Evolutionary conservation across 1,140 invertebrate species (phyloP).

Genomic region (Aradophagus sp.): DNA sequence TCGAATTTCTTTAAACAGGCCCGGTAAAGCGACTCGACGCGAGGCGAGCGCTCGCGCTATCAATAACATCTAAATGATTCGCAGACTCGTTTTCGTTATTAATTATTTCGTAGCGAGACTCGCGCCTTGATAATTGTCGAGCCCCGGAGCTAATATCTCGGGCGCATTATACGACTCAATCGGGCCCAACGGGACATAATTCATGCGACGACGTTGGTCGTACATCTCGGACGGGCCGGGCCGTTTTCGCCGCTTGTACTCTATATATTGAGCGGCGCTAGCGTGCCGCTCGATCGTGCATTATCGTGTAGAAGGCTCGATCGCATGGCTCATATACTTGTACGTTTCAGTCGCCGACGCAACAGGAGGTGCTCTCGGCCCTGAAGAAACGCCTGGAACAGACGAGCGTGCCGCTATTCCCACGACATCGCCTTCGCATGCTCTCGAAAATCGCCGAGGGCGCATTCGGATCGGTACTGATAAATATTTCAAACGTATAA

Average conservation of each 20-base stretch:
- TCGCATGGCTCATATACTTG: slow-evolving; percentile 56
- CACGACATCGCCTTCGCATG: slow-evolving; percentile 88
- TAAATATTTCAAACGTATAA: slow-evolving; percentile 50
- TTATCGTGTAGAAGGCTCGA: slow-evolving; percentile 59
- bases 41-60: slow-evolving; percentile 14
- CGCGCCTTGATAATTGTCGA: slow-evolving; percentile 58
- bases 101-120: slow-evolving; percentile 54
- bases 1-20: slow-evolving; percentile 25
- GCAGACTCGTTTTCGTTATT: slow-evolving; percentile 42
- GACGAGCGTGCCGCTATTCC: slow-evolving; percentile 85
- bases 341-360: slow-evolving; percentile 80
- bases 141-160: slow-evolving; percentile 41
- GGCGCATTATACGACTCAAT: slow-evolving; percentile 54
- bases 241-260: slow-evolving; percentile 46
- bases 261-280: slow-evolving; percentile 46
- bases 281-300: slow-evolving; percentile 68
- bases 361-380: slow-evolving; percentile 82
- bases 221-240: slow-evolving; percentile 41
- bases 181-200: slow-evolving; percentile 45
- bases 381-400: slow-evolving; percentile 82
- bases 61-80: slow-evolving; percentile 47
- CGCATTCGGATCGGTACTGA: slow-evolving; percentile 90
- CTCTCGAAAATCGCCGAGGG: slow-evolving; percentile 92
- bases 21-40: slow-evolving; percentile 14
- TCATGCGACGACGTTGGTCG: slow-evolving; percentile 46